Conservation (phyloP, 1,140 invertebrate genomes). For the Elysia chlorotica region DNA sequence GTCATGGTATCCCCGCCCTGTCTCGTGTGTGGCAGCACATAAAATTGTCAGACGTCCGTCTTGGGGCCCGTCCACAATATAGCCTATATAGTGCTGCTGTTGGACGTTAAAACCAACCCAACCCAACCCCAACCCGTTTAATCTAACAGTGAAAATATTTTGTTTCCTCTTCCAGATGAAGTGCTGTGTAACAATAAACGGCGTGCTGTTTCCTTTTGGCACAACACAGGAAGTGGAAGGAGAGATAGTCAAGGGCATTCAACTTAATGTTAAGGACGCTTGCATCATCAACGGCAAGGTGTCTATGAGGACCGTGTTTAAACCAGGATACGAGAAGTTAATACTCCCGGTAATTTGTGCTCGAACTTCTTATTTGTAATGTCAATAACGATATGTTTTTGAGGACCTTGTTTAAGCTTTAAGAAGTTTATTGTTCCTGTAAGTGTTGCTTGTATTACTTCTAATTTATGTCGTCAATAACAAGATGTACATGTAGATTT, state of each 20-base stretch:
- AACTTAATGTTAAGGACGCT: not conserved
- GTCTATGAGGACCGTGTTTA: conserved; percentile 1
- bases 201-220: not conserved
- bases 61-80: too few species aligned
- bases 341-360: not conserved
- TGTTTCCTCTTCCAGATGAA: conserved; percentile 1
- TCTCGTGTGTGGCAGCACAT: too few species aligned
- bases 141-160: too few species aligned
- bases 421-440: not conserved
- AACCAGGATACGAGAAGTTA: not conserved
- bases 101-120: too few species aligned
- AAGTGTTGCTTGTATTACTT: not conserved
- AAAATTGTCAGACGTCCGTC: too few species aligned
- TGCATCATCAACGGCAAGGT: not conserved
- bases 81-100: too few species aligned
- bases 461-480: not conserved
- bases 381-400: not conserved
- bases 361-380: not conserved
- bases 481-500: too few species aligned
- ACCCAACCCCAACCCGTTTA: too few species aligned
- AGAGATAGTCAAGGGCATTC: not conserved
- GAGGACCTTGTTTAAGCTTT: not conserved
- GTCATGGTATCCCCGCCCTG: too few species aligned
- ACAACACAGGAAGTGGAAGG: conserved; percentile 5
- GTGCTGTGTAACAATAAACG: not conserved